Percentiles rank a stretch among this genome's conserved stretches.
These are phyloP conservation scores for Drosophila simulans DNA, from an alignment of 1,140 invertebrate species.

Conservation along the genomic window DNA sequence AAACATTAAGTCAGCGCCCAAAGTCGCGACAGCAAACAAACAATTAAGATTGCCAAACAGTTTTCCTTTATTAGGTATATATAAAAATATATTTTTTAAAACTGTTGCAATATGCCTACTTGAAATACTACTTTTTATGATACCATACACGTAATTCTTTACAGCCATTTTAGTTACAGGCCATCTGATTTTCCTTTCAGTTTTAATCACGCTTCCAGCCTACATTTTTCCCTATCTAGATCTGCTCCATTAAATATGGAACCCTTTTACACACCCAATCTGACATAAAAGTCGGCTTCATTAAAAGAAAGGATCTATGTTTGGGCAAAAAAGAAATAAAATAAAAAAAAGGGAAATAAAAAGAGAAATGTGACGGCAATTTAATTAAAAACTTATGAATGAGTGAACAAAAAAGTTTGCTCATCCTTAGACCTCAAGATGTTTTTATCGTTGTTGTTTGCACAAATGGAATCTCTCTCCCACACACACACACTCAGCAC, in stretches of 20 bases:
- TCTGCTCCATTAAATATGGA: slow-evolving; percentile 13
- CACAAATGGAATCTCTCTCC: slow-evolving; percentile 63
- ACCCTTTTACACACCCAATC: slow-evolving; percentile 20
- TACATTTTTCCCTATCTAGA: slow-evolving; percentile 1
- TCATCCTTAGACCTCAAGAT: slow-evolving; percentile 79
- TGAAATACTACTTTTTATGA: no score
- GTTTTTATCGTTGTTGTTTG: slow-evolving; percentile 80
- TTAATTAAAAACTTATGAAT: slow-evolving; percentile 83
- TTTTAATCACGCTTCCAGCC: neutral
- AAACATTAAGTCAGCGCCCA: slow-evolving; percentile 46
- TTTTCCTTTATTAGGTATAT: neutral
- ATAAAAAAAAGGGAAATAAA: slow-evolving; percentile 6
- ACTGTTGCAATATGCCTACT: no score
- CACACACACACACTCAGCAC: slow-evolving; percentile 3
- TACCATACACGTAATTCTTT: no score
- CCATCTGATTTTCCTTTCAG: neutral
- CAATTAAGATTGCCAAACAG: slow-evolving; percentile 62
- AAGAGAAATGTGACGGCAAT: slow-evolving; percentile 78
- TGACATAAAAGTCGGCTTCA: slow-evolving; percentile 39
- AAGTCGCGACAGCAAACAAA: slow-evolving; percentile 39
- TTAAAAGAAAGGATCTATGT: slow-evolving; percentile 56
- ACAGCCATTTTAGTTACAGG: no score
- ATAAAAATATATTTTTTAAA: no score
- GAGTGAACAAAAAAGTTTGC: slow-evolving; percentile 80
- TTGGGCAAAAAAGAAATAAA: slow-evolving; percentile 28